Base-by-base conservation (phyloP, 2,888 invertebrate genomes). In the Candidula unifasciata region DNA sequence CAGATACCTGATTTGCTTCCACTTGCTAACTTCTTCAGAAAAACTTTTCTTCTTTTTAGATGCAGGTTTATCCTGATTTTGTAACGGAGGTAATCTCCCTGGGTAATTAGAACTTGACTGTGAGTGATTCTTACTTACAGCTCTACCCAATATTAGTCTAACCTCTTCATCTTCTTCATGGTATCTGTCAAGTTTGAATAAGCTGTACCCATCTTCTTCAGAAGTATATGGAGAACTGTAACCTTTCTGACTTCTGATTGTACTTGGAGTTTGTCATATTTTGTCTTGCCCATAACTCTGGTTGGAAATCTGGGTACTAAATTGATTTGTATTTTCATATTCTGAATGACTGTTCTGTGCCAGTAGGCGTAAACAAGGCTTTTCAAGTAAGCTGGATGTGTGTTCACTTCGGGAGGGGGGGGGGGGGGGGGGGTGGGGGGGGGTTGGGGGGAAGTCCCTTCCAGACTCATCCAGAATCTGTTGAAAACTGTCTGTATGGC, bases 11-110 rank as follows among this genome's bases (percentile, higher is more conserved):
- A 35, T 57, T 76, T 76, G 16, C 66, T 33, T 13, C 52, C 30
- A 18, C 76, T 57, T n/a, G 79, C 85, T 16, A 74, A 30, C 44
- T 80, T 87, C 74, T 84, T 87, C 79, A 87, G 76, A 33, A 87
- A n/a, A 60, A 30, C 79, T 83, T 37, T 85, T 85, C 80, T 87
- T 87, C 68, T 84, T 86, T 78, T 30, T 81, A 13, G 57, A 33
- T 30, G n/a, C 30, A 18, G 77, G 57, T 54, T 76, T 66, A n/a
- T 44, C 80, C 27, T 64, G 64, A 68, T 83, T 77, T 18, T 52
- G 54, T 37, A 86, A 30, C 18, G 86, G 83, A 27, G 86, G 80
- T 68, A 86, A 71, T 33, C 83, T 79, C 3, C 83, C 68, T 16
- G 78, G 30, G 16, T 52, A 30, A 30, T 66, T 80, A 6, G 66